A percentile compares a stretch with the other conserved stretches of the same genome.
Conservation (phyloP, 1,140 invertebrate genomes). For the Venturia canescens region DNA sequence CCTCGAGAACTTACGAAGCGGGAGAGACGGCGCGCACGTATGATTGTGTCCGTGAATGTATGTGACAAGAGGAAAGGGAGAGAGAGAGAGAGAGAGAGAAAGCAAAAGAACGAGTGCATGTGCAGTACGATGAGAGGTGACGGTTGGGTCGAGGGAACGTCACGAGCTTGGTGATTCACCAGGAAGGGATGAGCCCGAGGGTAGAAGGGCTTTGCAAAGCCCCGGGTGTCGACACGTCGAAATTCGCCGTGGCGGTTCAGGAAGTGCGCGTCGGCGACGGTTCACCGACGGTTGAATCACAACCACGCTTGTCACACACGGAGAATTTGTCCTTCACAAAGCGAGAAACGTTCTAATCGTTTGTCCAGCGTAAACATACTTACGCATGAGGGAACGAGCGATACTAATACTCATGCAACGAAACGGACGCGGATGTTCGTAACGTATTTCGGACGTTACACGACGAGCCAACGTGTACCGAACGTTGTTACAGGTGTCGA, state of each 20-base stretch:
- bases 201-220: conserved; percentile 55
- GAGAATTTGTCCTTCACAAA: conserved; percentile 64
- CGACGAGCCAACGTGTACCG: not conserved
- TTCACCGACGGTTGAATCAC: not conserved
- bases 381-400: conserved; percentile 59
- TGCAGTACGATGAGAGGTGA: conserved; percentile 12
- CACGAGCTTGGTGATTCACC: conserved; percentile 42
- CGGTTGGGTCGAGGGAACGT: conserved; percentile 28
- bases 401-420: conserved; percentile 43
- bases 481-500: conserved; percentile 9
- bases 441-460: conserved; percentile 37
- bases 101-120: not conserved
- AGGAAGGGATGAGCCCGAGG: conserved; percentile 42
- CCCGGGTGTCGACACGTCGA: conserved; percentile 57
- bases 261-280: conserved; percentile 27
- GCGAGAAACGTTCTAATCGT: conserved; percentile 53
- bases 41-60: too few species aligned
- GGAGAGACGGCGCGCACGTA: too few species aligned
- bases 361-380: conserved; percentile 59
- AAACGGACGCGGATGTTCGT: conserved; percentile 45
- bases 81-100: not conserved
- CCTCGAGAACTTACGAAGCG: too few species aligned
- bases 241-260: conserved; percentile 28
- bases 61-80: conserved; percentile 9
- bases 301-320: conserved; percentile 18